Percentiles rank a stretch among this genome's conserved stretches.
These are phyloP conservation scores for Rhagium mordax DNA, from an alignment of 2,888 invertebrate species.

Conservation along the genomic window DNA sequence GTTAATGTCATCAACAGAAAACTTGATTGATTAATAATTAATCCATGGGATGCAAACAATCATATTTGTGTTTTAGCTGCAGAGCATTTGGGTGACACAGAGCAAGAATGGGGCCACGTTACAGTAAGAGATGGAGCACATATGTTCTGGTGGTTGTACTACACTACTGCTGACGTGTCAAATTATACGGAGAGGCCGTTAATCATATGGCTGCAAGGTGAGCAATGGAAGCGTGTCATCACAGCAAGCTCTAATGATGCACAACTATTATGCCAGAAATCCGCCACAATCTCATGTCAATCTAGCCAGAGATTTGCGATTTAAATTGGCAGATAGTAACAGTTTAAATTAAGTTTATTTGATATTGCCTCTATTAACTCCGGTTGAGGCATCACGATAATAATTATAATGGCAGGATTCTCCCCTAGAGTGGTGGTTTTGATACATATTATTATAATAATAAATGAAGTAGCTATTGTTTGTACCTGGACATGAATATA, in stretches of 20 bases:
- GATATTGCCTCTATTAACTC: not conserved
- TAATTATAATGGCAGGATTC: not conserved
- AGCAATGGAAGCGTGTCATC: constrained; percentile 24
- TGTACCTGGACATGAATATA: not conserved
- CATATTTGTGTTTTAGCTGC: constrained; percentile 2
- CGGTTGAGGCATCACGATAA: not conserved
- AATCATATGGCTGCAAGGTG: constrained; percentile 88
- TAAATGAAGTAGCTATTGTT: not conserved
- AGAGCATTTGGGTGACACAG: constrained; percentile 40
- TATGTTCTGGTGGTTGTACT: constrained; percentile 83
- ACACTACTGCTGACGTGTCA: constrained; percentile 75
- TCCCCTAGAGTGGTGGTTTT: not conserved
- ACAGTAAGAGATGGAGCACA: constrained; percentile 73
- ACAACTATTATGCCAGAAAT: constrained; percentile 8
- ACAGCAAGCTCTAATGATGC: constrained; percentile 9
- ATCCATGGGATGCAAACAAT: no score
- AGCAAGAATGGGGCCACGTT: constrained; percentile 75
- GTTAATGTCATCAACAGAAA: no score
- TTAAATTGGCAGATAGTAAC: not conserved
- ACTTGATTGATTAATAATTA: no score
- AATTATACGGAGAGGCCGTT: constrained; percentile 80
- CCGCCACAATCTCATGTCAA: constrained; percentile 21
- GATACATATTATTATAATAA: not conserved
- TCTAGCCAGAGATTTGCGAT: not conserved
- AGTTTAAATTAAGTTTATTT: not conserved